Base-by-base conservation (phyloP, 1,140 invertebrate genomes). In the Schlechtendalia chinensis region DNA sequence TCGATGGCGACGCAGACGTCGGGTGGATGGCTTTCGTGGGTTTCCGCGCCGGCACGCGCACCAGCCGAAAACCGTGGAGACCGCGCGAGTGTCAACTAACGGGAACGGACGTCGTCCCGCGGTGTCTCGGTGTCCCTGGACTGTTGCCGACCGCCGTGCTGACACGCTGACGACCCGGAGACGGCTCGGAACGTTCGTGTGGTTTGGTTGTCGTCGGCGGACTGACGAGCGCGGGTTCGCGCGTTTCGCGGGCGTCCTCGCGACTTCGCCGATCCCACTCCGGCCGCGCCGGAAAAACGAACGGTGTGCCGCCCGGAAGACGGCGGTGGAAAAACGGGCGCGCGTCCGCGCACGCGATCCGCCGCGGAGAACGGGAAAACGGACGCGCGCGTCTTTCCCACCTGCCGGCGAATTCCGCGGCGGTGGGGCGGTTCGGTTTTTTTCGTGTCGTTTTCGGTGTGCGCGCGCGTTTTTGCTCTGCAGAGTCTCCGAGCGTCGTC, bases 171-270 rank as follows among this genome's bases (percentile, higher is more conserved):
- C 3, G 32, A 39, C 32, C 32, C 32, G 3, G 32, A 39, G 32
- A 39, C 3, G 32, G 8, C 32, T 39, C 27, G 61, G 61, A 8
- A 67, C 65, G 65, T 67, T 45, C 19, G n/a, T 75, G 53, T 58
- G 11, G 72, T 75, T 56, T 75, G 19, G 72, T 6, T 75, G 27
- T 17, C 72, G 72, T 29, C 53, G 72, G 53, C 39, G 72, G 50
- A 75, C 72, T 75, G 72, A 75, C 47, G 50, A 19, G 22, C 19
- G 24, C 24, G 27, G 24, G 17, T n/a, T 29, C 24, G 16, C 53
- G 54, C 58, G 53, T 32, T 45, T 45, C 32, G 19, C 63, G 63
- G 63, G 19, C n/a, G 61, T 63, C 61, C 32, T 29, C 27, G 17
- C 12, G 8, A n/a, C n/a, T n/a, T n/a, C 24, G 59, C 24, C 1